A percentile compares a stretch with the other conserved stretches of the same genome.
phyloP scores from a whole-genome alignment of 1,140 invertebrate genomes.

The Calosoma granatense region DNA sequence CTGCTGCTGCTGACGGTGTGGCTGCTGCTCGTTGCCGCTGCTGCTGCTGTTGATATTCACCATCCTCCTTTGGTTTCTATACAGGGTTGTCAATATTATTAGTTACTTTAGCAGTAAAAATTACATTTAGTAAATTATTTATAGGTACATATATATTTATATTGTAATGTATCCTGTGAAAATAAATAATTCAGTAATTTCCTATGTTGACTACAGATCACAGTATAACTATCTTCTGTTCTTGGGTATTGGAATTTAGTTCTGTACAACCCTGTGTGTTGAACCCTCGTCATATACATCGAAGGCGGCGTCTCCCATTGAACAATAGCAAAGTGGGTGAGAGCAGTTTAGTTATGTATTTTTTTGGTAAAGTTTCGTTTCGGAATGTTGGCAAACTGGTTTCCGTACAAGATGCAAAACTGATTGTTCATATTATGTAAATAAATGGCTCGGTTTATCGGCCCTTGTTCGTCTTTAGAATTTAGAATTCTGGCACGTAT shows the following conservation, averaged over 20 bases:
- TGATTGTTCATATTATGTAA: conserved; percentile 9
- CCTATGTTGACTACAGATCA: no score
- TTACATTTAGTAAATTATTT: no score
- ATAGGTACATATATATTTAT: no score
- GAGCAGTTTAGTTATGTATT: conserved; percentile 5
- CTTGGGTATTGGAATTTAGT: not conserved
- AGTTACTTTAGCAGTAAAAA: no score
- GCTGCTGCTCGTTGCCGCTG: not conserved
- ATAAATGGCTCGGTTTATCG: conserved; percentile 2
- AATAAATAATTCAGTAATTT: no score
- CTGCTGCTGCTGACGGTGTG: not conserved
- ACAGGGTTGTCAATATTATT: no score
- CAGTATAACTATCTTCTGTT: no score
- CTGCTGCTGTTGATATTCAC: not conserved
- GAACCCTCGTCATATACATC: not conserved
- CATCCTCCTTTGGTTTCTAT: not conserved
- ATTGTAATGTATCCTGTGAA: no score
- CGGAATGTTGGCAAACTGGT: conserved; percentile 8
- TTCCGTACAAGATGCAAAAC: conserved; percentile 7
- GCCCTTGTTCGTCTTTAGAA: not conserved
- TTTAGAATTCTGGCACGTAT: not conserved
- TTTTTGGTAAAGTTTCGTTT: conserved; percentile 8
- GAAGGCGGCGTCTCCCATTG: not conserved
- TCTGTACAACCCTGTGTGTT: not conserved
- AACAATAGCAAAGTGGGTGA: conserved; percentile 7